Evolutionary conservation across 2,113 vertebrate genomes (phyloP), one percentile per base, ranked within the genome.

Genomic region (Mastomys coucha): DNA sequence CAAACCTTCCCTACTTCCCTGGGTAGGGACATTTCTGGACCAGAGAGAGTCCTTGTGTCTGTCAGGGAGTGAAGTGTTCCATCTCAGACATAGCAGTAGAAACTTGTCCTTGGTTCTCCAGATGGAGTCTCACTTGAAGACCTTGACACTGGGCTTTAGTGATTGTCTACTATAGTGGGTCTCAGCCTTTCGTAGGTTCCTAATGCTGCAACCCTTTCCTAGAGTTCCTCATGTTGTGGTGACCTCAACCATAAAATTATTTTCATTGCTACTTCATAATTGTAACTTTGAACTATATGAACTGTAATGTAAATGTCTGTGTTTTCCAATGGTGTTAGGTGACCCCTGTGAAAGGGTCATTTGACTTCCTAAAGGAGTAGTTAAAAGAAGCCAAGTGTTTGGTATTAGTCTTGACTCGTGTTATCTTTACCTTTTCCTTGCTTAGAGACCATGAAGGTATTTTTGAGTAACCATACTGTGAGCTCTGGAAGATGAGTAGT

Each of bases 131-230:
- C 84, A 11, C 19, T 2, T 72, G 60, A 13, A 1, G 9, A 7
- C 17, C 9, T n/a, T 45, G 2, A 16, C 69, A 2, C 16, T 58
- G 19, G 3, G 6, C 6, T 13, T 0, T 19, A 28, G 17, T 8
- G 19, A n/a, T 13, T 42, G 0, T 56, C 24, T 58, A 58, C 69
- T 17, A 1, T 13, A 33, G n/a, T 31, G n/a, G 24, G 16, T 63
- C n/a, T 63, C n/a, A 63, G 2, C 56, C 5, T 81, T n/a, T n/a
- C n/a, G n/a, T n/a, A n/a, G n/a, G n/a, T n/a, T 81, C 53, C n/a
- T 63, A 31, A 84, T 7, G 24, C 56, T 84, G 7, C 5, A 7
- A 84, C 20, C 26, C 7, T 10, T 63, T 84, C 26, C 63, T 42
- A 42, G 24, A 84, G 58, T 84, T 42, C n/a, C 13, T 84, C 81